A percentile compares a stretch with the other conserved stretches of the same genome.
These are phyloP conservation scores for Ganaspis sp. DNA, from an alignment of 1,140 invertebrate genomes.

Conservation along the genomic window DNA sequence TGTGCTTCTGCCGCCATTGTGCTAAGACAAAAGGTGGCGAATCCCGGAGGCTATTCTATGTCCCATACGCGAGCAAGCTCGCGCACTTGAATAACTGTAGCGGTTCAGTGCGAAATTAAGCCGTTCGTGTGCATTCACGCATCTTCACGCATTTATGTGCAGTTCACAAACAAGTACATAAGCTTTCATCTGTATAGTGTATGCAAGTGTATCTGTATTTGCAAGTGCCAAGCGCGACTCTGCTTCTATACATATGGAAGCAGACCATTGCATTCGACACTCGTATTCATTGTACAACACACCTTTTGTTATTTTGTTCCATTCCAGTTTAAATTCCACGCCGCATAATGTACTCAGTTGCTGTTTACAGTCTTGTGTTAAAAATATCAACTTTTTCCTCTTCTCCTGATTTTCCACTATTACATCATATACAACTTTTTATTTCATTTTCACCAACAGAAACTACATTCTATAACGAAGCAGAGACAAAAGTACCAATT, in stretches of 20 bases:
- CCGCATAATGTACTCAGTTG: conserved; percentile 31
- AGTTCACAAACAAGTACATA: conserved; percentile 24
- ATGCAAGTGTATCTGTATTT: conserved; percentile 34
- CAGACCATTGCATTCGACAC: conserved; percentile 29
- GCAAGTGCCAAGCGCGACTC: neutral
- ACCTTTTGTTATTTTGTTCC: conserved; percentile 59
- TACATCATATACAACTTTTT: too few species aligned
- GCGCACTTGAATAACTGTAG: conserved; percentile 54
- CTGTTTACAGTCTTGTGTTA: conserved; percentile 7
- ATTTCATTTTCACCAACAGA: too few species aligned
- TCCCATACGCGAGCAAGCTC: conserved; percentile 54
- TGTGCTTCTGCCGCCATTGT: conserved; percentile 67
- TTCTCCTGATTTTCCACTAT: too few species aligned
- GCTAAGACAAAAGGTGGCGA: conserved; percentile 70
- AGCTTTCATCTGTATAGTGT: conserved; percentile 17
- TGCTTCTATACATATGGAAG: neutral
- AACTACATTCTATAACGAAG: too few species aligned
- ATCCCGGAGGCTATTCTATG: conserved; percentile 68
- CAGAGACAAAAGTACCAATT: too few species aligned
- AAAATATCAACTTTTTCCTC: conserved; percentile 19
- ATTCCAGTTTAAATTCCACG: conserved; percentile 54
- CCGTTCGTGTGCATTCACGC: conserved; percentile 44
- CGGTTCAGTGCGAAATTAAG: conserved; percentile 61
- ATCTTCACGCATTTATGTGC: conserved; percentile 31
- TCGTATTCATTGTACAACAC: conserved; percentile 57